These are phyloP conservation scores for Anabacerthia variegaticeps DNA, from an alignment of 2,797 vertebrate species.

Conservation along the genomic window DNA sequence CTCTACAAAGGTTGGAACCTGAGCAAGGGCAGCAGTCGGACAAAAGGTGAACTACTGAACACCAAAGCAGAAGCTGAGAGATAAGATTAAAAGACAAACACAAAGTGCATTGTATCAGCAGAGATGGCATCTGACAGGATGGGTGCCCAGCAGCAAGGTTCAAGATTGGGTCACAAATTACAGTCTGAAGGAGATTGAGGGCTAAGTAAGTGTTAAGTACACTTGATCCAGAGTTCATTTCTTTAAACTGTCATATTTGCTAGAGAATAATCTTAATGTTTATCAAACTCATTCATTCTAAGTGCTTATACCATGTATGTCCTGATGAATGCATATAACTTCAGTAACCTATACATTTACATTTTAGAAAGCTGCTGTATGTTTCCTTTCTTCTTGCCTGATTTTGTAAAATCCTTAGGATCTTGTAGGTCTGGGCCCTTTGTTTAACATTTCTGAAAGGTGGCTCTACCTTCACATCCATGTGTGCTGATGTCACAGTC, in stretches of 20 bases:
- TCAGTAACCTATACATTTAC: accelerated
- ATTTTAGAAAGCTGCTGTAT: not conserved
- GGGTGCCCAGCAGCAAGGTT: not conserved
- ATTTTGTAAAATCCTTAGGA: not conserved
- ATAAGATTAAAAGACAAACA: not conserved
- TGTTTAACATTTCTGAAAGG: not conserved
- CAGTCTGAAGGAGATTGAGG: not conserved
- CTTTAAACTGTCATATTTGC: not conserved
- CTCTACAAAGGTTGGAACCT: not conserved
- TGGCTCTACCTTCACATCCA: not conserved
- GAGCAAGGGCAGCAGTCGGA: not conserved
- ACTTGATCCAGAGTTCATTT: not conserved
- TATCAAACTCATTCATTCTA: not conserved
- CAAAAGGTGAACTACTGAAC: constrained; percentile 24
- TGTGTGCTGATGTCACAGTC: not conserved
- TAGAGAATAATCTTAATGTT: not conserved
- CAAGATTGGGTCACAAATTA: not conserved
- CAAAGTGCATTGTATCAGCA: not conserved
- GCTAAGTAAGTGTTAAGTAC: not conserved
- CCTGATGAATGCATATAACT: not conserved
- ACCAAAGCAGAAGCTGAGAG: not conserved
- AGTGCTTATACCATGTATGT: not conserved
- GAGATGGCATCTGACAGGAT: not conserved
- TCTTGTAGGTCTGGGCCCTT: not conserved
- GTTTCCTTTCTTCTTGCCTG: not conserved